A percentile compares a stretch with the other conserved stretches of the same genome.
Conservation (phyloP, 2,113 vertebrate genomes). For the Nibea albiflora region DNA sequence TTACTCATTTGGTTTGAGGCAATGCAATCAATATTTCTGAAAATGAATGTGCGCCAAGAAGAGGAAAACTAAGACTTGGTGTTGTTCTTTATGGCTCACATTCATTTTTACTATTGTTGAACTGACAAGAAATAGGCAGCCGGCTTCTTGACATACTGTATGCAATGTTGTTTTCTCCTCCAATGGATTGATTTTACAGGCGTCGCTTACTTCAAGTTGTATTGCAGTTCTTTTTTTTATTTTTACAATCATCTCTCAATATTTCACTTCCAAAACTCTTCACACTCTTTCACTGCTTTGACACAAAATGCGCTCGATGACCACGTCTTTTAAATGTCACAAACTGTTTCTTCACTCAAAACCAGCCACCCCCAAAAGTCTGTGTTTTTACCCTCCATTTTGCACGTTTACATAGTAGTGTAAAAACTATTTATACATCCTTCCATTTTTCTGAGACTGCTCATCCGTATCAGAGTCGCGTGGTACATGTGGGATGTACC, state of each 20-base stretch:
- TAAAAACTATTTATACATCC: too few relatives aligned
- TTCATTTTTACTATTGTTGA: neutral
- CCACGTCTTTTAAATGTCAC: neutral
- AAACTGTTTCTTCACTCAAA: neutral
- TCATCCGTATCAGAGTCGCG: too few relatives aligned
- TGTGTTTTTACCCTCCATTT: neutral
- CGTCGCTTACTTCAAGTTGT: neutral
- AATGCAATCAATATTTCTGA: neutral
- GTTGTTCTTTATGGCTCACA: neutral
- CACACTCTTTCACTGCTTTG: neutral
- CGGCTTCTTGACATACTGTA: neutral
- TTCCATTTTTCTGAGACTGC: too few relatives aligned
- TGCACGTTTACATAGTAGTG: neutral
- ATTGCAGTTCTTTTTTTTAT: neutral
- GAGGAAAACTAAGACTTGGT: neutral
- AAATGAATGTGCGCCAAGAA: slow-evolving; percentile 5
- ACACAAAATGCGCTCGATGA: neutral
- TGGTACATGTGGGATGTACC: too few relatives aligned
- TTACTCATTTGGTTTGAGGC: slow-evolving; percentile 32
- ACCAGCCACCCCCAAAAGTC: neutral
- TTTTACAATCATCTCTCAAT: neutral
- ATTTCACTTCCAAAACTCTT: neutral
- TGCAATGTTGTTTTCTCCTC: neutral
- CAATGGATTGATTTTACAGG: neutral
- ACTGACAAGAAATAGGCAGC: neutral